Conservation (phyloP, 2,113 vertebrate genomes). For the Gymnogyps californianus region DNA sequence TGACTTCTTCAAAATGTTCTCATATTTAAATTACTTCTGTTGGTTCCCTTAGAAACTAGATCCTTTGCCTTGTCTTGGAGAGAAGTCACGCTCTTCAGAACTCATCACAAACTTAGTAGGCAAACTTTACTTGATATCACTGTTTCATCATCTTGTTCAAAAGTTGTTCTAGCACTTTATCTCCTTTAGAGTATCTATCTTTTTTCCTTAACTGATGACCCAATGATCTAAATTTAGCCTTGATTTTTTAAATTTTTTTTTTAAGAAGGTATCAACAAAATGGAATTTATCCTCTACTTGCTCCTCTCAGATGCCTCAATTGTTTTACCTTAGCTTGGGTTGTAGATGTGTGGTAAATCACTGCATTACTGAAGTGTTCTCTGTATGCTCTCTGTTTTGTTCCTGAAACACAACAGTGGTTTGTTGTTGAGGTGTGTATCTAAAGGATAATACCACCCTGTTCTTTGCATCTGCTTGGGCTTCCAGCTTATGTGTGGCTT, state of each 20-base stretch:
- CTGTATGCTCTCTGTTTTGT: neutral
- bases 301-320: neutral
- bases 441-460: neutral
- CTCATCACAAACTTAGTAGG: neutral
- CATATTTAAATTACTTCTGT: neutral
- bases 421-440: neutral
- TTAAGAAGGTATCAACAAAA: neutral
- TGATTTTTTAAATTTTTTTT: fast-evolving
- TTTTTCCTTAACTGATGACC: neutral
- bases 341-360: neutral
- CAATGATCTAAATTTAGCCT: neutral
- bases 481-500: neutral
- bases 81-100: neutral
- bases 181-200: neutral
- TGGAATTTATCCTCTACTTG: neutral
- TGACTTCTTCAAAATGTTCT: neutral
- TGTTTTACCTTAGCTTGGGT: neutral
- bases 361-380: neutral
- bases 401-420: neutral
- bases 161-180: neutral
- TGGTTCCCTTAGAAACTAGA: neutral
- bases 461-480: neutral
- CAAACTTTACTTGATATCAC: too few species aligned
- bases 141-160: neutral
- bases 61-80: neutral